A percentile compares a stretch with the other conserved stretches of the same genome.
These are phyloP conservation scores for Lophotis ruficrista DNA, from an alignment of 2,113 vertebrate species.

Conservation along the genomic window DNA sequence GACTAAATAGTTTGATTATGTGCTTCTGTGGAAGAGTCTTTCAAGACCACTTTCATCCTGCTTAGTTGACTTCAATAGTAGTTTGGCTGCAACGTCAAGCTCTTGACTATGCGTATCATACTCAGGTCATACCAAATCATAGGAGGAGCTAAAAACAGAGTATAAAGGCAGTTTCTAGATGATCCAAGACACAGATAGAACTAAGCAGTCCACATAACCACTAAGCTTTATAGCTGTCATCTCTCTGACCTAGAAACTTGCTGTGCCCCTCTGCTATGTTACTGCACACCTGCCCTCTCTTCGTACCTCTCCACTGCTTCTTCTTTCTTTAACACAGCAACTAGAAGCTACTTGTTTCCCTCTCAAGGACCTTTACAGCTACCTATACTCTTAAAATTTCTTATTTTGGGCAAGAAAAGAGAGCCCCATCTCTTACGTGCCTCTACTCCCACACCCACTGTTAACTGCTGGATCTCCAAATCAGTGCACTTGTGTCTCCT, in stretches of 20 bases:
- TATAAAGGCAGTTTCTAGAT: not conserved
- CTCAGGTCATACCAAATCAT: not conserved
- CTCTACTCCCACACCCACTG: not conserved
- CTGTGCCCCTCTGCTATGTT: not conserved
- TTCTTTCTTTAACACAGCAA: not conserved
- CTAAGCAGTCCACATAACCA: not conserved
- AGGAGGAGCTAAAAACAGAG: not conserved
- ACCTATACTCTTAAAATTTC: not conserved
- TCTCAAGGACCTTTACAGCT: not conserved
- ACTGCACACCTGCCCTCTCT: not conserved
- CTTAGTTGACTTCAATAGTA: not conserved
- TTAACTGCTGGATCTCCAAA: not conserved
- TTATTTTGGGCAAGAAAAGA: not conserved
- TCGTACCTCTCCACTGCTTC: not conserved
- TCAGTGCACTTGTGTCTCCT: not conserved
- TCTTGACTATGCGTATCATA: not conserved
- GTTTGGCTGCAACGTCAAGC: not conserved
- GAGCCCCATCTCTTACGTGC: not conserved
- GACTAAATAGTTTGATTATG: not conserved
- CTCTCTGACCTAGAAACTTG: not conserved
- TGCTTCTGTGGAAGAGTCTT: not conserved
- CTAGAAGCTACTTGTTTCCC: not conserved
- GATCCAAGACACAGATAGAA: not conserved
- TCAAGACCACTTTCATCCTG: not conserved
- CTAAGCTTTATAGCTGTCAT: not conserved